Conservation (phyloP, 2,888 invertebrate species). For the Latrodectus hesperus region DNA sequence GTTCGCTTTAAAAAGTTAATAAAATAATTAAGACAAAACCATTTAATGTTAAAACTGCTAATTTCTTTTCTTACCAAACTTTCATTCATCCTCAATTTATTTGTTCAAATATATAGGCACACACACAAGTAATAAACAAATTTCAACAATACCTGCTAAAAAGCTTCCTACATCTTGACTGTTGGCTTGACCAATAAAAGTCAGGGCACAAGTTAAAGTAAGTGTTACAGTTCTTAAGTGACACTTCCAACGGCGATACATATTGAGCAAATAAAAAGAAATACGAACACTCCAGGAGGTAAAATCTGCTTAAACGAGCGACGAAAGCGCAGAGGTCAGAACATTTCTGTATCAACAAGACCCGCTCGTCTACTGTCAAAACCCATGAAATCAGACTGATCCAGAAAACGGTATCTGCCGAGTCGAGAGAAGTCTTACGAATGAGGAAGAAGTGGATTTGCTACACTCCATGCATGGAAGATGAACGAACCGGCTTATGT, state of each 20-base stretch:
- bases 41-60: too few relatives aligned
- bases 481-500: constrained; percentile 30
- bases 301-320: background rate
- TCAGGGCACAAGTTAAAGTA: constrained; percentile 23
- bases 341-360: too few relatives aligned
- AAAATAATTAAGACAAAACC: too few relatives aligned
- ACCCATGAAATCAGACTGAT: background rate
- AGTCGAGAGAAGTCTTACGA: background rate
- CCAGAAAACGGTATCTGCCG: background rate
- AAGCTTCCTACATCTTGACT: constrained; percentile 61
- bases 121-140: too few relatives aligned
- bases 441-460: background rate
- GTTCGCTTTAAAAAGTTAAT: too few relatives aligned
- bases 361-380: background rate
- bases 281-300: background rate
- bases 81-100: too few relatives aligned
- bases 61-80: too few relatives aligned
- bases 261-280: background rate
- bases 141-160: constrained; percentile 36
- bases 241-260: constrained; percentile 8
- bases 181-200: constrained; percentile 7
- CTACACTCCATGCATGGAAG: background rate
- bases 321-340: too few relatives aligned
- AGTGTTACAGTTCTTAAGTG: constrained; percentile 16
- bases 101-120: too few relatives aligned